Evolutionary conservation across 2,113 vertebrate genomes (phyloP), one percentile per base, ranked within the genome.

Genomic region (Corythornis madagascariensis): DNA sequence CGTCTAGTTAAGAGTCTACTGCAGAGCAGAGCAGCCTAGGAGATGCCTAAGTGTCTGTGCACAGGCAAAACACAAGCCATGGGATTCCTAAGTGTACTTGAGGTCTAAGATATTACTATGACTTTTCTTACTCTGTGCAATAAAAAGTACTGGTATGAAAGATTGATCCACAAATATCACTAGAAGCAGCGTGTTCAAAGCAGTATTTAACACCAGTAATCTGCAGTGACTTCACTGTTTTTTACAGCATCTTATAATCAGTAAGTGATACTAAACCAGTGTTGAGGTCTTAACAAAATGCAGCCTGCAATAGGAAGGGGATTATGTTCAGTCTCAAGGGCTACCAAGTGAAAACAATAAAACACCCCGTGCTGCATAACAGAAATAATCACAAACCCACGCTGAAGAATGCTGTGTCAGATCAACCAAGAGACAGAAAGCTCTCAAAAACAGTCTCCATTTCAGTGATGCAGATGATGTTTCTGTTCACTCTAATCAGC

Each of bases 401-500:
- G 83, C 5, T 91, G 66, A 74, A 83, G n/a, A 89, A 50, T 0
- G 0, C 8, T 15, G 22, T 1, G 81, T 79, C 29, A 70, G 52
- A 55, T 48, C 64, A 80, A 56, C n/a, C 40, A 72, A 55, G 47
- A 15, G 26, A 63, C 22, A 92, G 80, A 91, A 92, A 88, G 77
- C 76, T 94, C 87, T 87, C 28, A 0, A 80, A 85, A 73, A 43
- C 22, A 47, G 40, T 42, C 77, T 86, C 53, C 11, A 15, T 82
- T 92, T 67, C 85, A 88, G 63, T 21, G 50, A 42, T 83, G 85
- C 48, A 88, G 91, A 71, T 80, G 60, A 31, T 67, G 67, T 85
- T 94, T 86, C 60, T 5, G 9, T 13, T 85, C 69, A 60, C 52
- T 92, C 71, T 80, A 16, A 92, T 77, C 89, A 93, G 79, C 87